Evolutionary conservation across 2,797 vertebrate genomes (phyloP), one percentile per base, ranked within the genome.

Genomic region (Odontamblyopus lacepedii): DNA sequence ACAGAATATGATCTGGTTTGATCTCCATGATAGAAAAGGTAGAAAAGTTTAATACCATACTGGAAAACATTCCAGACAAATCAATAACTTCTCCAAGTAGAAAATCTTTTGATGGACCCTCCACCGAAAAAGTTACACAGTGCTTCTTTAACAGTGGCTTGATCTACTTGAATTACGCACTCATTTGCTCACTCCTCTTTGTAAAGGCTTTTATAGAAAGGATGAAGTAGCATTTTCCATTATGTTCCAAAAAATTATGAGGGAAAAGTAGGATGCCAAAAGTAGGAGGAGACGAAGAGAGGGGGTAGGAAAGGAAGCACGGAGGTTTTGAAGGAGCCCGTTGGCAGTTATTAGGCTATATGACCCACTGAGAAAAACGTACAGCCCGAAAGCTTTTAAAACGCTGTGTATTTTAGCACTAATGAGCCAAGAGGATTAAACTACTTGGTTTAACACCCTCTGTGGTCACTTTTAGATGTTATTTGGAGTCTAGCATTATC

Each of bases 171-270:
- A 82, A 88, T 88, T 60, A 69, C 70, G 82, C 73, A 70, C 77
- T 83, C 63, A 59, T 76, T 38, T 84, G 83, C 64, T 38, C 67
- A 75, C 70, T 53, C 78, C 35, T 57, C 41, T 48, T 86, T 78
- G 32, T 63, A 71, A 69, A 64, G 63, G 71, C 71, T 69, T 64
- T 91, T 87, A 88, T 83, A 87, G 85, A 88, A 83, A 82, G 83
- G 64, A 78, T 92, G 90, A 91, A 89, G 88, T 89, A 89, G 90
- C 81, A 70, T 78, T 90, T 91, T 93, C 89, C 90, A 90, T 81
- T 86, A 85, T 80, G 82, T 86, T 80, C 65, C 69, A 32, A 71
- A 84, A 87, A 89, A 85, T 87, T 85, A 86, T 78, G 78, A 29
- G 84, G 57, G 81, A 70, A 79, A 74, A 59, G 78, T 69, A 57